Evolutionary conservation across 2,888 invertebrate species (phyloP), one percentile per base, ranked within the genome.

Genomic region (Temnothorax ravouxi): DNA sequence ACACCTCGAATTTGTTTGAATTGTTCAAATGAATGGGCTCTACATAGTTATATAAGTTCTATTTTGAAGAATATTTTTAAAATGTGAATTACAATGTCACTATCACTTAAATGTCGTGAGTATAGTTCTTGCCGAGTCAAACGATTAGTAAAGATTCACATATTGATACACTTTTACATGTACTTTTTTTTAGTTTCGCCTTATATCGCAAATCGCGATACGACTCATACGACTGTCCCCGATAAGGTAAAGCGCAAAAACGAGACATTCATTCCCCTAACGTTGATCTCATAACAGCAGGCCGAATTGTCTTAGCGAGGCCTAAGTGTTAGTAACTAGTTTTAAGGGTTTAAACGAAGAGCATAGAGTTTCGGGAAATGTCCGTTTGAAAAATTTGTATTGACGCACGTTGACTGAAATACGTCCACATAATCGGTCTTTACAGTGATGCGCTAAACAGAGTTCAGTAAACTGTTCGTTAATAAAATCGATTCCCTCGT

Each of bases 241-340:
- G 50, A 54, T 21, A 75, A 18, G n/a, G 66, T 64, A 38, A 54
- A 67, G 56, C 61, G 38, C 21, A 66, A 52, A 69, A 52, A 69
- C 84, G 72, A 38, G 61, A 54, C 61, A 69, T 47, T 56, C 75
- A 54, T 47, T 83, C 29, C 21, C 71, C 34, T 9, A 44, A 84
- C 21, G 66, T 67, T 67, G 77, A 87, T 82, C 67, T 84, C 41
- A 72, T 82, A 84, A 44, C 41, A 85, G 52, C 56, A 56, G 82
- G 74, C 83, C 80, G 83, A 86, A 88, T 85, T 80, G 82, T 89
- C 87, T 87, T 88, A 89, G 82, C 84, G 84, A 89, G 91, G 92
- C 93, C 93, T 92, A 92, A 90, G 67, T 79, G 88, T 87, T 87
- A 80, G 77, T 29, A 74, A 76, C 81, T 87, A 75, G 74, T 85